Evolutionary conservation across 2,888 invertebrate species (phyloP).

Genomic region (Salpingus planirostris): DNA sequence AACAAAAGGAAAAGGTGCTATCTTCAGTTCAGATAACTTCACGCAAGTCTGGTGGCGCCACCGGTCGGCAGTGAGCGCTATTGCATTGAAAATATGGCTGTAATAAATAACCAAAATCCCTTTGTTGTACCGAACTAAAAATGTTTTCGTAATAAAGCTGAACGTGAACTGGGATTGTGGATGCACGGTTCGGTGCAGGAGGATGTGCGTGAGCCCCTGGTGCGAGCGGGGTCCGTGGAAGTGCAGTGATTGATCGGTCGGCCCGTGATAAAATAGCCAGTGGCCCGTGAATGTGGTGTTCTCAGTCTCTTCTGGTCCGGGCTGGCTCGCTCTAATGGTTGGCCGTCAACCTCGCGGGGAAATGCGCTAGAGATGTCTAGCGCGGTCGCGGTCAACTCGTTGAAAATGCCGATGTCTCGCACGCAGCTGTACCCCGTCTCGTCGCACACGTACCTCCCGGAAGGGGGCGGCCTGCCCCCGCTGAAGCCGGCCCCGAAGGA

Average conservation of each 20-base stretch:
- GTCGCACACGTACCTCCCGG: conserved; percentile 36
- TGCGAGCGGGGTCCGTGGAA: conserved; percentile 8
- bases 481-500: conserved; percentile 41
- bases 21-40: no score
- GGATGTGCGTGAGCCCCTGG: conserved; percentile 17
- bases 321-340: conserved; percentile 31
- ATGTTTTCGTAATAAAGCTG: conserved; percentile 31
- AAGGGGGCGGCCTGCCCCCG: conserved; percentile 42
- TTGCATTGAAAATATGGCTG: conserved; percentile 37
- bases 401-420: conserved; percentile 39
- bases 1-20: no score
- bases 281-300: no score
- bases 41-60: conserved; percentile 13
- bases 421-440: conserved; percentile 42
- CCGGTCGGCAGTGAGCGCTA: conserved; percentile 8
- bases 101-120: conserved; percentile 40
- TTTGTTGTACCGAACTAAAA: conserved; percentile 35
- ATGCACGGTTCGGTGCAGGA: conserved; percentile 13
- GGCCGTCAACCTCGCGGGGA: conserved; percentile 34
- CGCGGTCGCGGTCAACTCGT: conserved; percentile 37
- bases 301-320: no score
- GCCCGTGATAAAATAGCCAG: no score
- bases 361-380: conserved; percentile 39
- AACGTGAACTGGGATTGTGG: conserved; percentile 12
- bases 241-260: conserved; percentile 17